A percentile compares a stretch with the other conserved stretches of the same genome.
Evolutionary conservation across 2,888 invertebrate genomes (phyloP).

Genomic region (Eupithecia tripunctaria): DNA sequence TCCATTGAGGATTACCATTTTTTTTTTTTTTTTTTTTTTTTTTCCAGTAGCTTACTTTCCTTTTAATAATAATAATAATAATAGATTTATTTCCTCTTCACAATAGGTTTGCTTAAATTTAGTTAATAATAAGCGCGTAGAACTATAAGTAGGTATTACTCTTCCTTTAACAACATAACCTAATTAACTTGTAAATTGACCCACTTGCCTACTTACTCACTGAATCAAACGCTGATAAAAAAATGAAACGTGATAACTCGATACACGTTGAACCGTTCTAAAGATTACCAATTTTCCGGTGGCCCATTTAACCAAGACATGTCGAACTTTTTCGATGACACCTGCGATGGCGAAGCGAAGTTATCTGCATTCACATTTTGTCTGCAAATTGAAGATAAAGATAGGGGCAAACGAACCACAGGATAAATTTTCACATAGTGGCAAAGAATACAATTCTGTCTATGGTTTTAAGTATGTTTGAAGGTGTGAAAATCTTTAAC

Average conservation of each 20-base stretch:
- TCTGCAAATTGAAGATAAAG: neutral
- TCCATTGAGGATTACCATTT: too few species aligned
- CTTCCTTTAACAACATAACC: too few species aligned
- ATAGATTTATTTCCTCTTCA: too few species aligned
- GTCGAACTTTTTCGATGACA: neutral
- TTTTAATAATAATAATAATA: too few species aligned
- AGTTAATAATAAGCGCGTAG: too few species aligned
- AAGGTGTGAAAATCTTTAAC: neutral
- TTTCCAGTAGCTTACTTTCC: too few species aligned
- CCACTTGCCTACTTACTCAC: neutral
- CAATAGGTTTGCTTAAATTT: too few species aligned
- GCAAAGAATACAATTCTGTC: too few species aligned
- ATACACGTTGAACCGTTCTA: neutral
- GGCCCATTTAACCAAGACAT: neutral
- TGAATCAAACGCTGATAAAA: neutral
- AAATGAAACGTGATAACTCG: neutral
- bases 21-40: too few species aligned
- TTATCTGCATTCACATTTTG: neutral
- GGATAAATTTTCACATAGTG: neutral
- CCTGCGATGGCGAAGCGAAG: neutral
- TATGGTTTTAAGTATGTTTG: neutral
- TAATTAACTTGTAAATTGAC: too few species aligned
- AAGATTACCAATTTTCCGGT: neutral
- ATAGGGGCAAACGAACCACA: neutral
- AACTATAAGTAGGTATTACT: too few species aligned